A percentile compares a stretch with the other conserved stretches of the same genome.
These are phyloP conservation scores for Operophtera brumata DNA, from an alignment of 2,888 invertebrate species.

Conservation along the genomic window DNA sequence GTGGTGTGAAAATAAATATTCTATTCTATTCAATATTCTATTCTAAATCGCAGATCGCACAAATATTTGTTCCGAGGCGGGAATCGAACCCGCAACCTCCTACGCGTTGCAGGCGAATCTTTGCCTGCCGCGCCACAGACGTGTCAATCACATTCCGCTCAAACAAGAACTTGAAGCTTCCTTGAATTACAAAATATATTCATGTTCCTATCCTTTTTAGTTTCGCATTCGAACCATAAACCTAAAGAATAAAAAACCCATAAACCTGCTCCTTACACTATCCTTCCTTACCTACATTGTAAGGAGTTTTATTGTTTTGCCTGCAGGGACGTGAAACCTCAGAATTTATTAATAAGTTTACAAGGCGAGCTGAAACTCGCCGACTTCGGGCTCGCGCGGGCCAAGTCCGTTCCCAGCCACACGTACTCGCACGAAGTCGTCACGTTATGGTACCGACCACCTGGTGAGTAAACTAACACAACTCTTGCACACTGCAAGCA, in stretches of 20 bases:
- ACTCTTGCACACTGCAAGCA: not conserved
- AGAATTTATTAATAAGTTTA: conserved; percentile 98
- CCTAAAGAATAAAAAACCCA: too few relatives aligned
- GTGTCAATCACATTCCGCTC: too few relatives aligned
- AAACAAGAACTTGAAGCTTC: too few relatives aligned
- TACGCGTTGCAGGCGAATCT: too few relatives aligned
- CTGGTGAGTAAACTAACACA: conserved; percentile 73
- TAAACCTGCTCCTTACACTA: not conserved
- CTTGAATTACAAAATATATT: not conserved
- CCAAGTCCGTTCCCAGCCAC: conserved; percentile 98
- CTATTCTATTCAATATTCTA: too few relatives aligned
- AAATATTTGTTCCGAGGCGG: too few relatives aligned
- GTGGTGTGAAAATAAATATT: too few relatives aligned
- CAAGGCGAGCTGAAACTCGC: conserved; percentile 98
- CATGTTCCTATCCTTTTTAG: not conserved
- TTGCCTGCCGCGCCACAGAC: too few relatives aligned
- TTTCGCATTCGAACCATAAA: not conserved
- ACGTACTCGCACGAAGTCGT: conserved; percentile 99
- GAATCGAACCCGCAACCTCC: too few relatives aligned
- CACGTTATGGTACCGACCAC: conserved; percentile 99
- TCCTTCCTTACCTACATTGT: not conserved
- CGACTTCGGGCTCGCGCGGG: conserved; percentile 98
- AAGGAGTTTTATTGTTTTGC: conserved; percentile 9
- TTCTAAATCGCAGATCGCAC: too few relatives aligned
- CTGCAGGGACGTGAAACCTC: conserved; percentile 95